Evolutionary conservation across 2,113 vertebrate genomes (phyloP), one percentile per base, ranked within the genome.

Genomic region (Oreotrochilus melanogaster): DNA sequence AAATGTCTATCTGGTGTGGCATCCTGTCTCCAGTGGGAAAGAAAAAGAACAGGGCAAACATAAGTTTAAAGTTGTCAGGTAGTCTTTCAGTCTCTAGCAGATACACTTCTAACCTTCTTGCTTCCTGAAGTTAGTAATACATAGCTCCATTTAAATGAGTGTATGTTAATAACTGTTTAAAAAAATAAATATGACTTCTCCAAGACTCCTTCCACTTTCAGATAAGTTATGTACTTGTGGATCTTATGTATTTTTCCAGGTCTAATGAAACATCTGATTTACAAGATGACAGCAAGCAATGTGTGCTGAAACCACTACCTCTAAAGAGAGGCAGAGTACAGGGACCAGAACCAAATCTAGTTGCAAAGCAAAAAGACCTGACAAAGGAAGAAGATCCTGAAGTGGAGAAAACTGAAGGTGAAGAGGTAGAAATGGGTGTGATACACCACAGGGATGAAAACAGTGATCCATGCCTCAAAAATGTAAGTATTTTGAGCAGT

Each of bases 341-440:
- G 74, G 98, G 91, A 86, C 97, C 92, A 72, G 97, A 96, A 82
- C 98, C 97, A 88, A 98, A 98, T 80, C 23, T 98, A 64, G 9
- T 78, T 93, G 86, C 65, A 82, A 97, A 76, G 87, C 96, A 89
- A 12, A 96, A 95, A 89, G 74, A 74, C 28, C 15, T 54, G 16
- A 17, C 14, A 85, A 58, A n/a, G 66, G 65, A 85, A 48, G 95
- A 89, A 58, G 61, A 31, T 73, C 15, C 39, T 42, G 60, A 70
- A 85, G 78, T 91, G 64, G 54, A 89, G 62, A 86, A 84, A n/a
- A 10, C 4, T 43, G 81, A 48, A 64, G 10, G 19, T 45, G 53
- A 5, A 72, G 79, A 70, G 50, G 53, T 73, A 70, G 83, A 93
- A 72, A 35, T 83, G 76, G 5, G 2, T 79, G 17, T 67, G 17